Percentiles rank a stretch among this genome's conserved stretches.
Conservation (phyloP, 2,113 vertebrate genomes). For the Aix galericulata region DNA sequence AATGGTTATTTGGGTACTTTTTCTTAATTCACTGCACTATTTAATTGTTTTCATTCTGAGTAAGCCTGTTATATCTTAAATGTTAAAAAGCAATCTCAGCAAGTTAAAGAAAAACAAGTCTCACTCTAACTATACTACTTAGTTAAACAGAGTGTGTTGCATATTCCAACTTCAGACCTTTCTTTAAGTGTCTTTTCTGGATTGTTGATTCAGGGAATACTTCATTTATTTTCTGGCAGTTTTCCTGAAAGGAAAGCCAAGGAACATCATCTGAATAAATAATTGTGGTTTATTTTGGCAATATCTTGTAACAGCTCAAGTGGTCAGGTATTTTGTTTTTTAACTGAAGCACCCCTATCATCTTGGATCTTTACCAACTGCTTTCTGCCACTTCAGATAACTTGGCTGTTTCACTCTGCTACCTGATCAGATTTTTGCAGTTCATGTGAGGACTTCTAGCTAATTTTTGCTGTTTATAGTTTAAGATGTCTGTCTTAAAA, state of each 20-base stretch:
- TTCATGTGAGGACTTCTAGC: background rate
- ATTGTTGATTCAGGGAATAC: slow-evolving; percentile 27
- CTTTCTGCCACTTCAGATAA: background rate
- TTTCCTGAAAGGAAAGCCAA: slow-evolving; percentile 52
- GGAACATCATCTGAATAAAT: slow-evolving; percentile 63
- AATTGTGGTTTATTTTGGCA: slow-evolving; percentile 59
- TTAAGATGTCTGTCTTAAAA: background rate
- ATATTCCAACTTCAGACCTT: slow-evolving; percentile 36
- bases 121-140: background rate
- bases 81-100: background rate
- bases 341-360: background rate
- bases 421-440: background rate
- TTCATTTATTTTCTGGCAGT: slow-evolving; percentile 58
- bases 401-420: background rate
- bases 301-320: slow-evolving; percentile 22
- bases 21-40: background rate
- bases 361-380: background rate
- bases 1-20: background rate
- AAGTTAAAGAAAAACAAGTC: slow-evolving; percentile 11
- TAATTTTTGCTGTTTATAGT: background rate
- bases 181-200: background rate
- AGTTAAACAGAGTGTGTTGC: background rate
- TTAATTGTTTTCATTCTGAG: slow-evolving; percentile 2
- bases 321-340: slow-evolving; percentile 47
- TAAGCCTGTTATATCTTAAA: background rate